Base-by-base conservation (phyloP, 1,140 invertebrate species). In the Triops longicaudatus region DNA sequence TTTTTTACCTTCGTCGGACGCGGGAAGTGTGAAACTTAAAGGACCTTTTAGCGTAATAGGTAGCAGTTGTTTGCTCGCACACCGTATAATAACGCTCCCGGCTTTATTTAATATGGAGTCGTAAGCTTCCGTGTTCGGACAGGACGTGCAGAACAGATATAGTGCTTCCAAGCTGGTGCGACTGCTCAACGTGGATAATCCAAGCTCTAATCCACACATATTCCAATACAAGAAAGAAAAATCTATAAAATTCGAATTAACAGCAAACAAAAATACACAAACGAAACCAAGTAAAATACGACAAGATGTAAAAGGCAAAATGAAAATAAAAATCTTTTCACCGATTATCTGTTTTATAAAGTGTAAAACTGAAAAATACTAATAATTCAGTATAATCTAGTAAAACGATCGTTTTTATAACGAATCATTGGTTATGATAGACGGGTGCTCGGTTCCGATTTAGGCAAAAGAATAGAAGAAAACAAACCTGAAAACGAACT, bases 41-140 rank as follows among this genome's bases (percentile, higher is more conserved):
- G 73, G 31, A 76, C 85, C 83, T 50, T 80, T 79, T 73, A 85
- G 82, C 26, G 74, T 77, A 26, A 91, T 87, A 14, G 90, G 89
- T 31, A 91, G 80, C 44, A 87, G 86, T 81, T 87, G 88, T 81
- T 88, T 89, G 75, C 88, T 88, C 72, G 89, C 82, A 81, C 89
- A 90, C 26, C 88, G 82, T 79, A 88, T 88, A 78, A 91, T 88
- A 50, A 91, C 88, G 17, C 86, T 87, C 77, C 87, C 90, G 1
- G 90, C 87, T 80, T 87, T 85, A 26, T 87, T 87, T 73, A 91
- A 80, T 0, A 90, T 81, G 26, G 86, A 85, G 81, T 91, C 89
- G 79, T 89, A 90, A 9, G 85, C 83, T 74, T 88, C 88, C 79
- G 90, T 88, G 80, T 90, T 88, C 3, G 90, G 90, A 81, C 89